These are phyloP conservation scores for Lysiphlebus fabarum DNA, from an alignment of 1,140 invertebrate genomes.

Conservation along the genomic window DNA sequence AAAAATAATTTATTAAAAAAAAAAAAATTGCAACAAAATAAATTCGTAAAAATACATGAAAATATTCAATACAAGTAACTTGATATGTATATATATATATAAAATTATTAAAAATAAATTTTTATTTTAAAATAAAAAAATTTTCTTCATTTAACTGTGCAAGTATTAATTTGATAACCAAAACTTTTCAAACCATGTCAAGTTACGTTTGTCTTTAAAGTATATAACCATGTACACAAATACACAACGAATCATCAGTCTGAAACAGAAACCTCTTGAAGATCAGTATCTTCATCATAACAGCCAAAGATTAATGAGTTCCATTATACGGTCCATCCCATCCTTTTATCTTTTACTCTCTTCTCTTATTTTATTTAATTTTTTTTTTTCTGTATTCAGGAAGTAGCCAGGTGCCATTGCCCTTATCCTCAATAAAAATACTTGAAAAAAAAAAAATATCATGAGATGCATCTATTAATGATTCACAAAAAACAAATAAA, in stretches of 20 bases:
- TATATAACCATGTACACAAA: too few relatives aligned
- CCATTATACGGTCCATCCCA: slow-evolving; percentile 39
- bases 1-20: too few relatives aligned
- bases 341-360: background rate
- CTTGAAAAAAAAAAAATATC: background rate
- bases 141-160: background rate
- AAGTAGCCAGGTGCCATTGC: slow-evolving; percentile 1
- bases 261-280: slow-evolving; percentile 45
- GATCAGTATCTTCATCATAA: slow-evolving; percentile 50
- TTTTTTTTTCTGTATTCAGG: background rate
- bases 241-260: slow-evolving; percentile 45
- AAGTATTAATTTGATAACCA: background rate
- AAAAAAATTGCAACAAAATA: slow-evolving; percentile 16
- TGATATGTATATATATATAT: too few relatives aligned
- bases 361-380: too few relatives aligned
- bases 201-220: slow-evolving; percentile 1
- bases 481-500: too few relatives aligned
- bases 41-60: slow-evolving; percentile 9
- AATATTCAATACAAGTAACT: too few relatives aligned
- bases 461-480: background rate
- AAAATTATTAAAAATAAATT: too few relatives aligned
- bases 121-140: too few relatives aligned
- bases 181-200: background rate
- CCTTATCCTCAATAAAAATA: background rate
- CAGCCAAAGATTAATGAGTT: slow-evolving; percentile 52